These are phyloP conservation scores for Pitangus sulphuratus DNA, from an alignment of 2,797 vertebrate species.

Conservation along the genomic window DNA sequence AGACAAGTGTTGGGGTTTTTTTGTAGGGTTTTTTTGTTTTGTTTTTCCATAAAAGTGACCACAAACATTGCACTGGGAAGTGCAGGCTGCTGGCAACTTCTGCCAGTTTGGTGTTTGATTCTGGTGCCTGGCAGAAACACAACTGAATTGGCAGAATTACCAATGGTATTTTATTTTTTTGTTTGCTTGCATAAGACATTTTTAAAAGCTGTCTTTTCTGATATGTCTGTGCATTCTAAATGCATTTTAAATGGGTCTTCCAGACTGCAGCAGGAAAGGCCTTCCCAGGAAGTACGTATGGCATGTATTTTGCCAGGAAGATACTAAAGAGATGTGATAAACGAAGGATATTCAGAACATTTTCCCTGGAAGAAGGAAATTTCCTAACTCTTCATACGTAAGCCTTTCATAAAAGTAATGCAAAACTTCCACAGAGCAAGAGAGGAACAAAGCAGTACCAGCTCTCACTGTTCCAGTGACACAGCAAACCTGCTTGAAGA, in stretches of 20 bases:
- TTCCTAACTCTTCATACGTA: not conserved
- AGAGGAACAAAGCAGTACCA: not conserved
- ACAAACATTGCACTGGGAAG: not conserved
- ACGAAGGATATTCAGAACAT: accelerated
- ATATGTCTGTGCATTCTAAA: accelerated
- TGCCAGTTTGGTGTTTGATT: not conserved
- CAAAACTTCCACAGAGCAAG: not conserved
- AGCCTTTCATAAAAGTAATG: not conserved
- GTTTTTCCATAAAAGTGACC: not conserved
- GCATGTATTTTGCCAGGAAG: not conserved
- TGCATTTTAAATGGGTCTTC: not conserved
- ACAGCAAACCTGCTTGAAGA: not conserved
- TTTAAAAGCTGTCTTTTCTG: not conserved
- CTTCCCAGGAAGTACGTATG: not conserved
- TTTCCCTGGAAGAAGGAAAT: not conserved
- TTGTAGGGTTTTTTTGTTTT: too few species aligned
- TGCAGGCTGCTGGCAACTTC: not conserved
- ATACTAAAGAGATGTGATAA: not conserved
- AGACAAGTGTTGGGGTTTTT: not conserved
- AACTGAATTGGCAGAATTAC: not conserved
- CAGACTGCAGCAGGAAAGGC: not conserved
- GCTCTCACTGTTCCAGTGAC: not conserved
- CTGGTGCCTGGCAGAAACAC: not conserved
- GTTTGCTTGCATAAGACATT: not conserved
- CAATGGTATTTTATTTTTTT: not conserved